These are phyloP conservation scores for Atherinomorus stipes DNA, from an alignment of 2,113 vertebrate species.

Conservation along the genomic window DNA sequence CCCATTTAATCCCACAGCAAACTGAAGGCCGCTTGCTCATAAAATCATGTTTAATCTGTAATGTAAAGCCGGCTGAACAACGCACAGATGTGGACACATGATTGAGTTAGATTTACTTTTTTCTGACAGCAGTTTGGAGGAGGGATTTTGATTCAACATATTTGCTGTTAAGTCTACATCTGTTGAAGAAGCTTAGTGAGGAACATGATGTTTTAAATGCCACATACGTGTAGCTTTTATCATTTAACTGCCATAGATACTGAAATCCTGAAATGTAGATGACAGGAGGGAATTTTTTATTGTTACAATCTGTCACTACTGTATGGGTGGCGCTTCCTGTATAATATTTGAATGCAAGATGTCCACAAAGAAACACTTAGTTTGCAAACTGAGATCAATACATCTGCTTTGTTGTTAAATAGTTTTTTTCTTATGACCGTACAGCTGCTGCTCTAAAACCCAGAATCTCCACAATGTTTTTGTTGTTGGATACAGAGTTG, in stretches of 20 bases:
- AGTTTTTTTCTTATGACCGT: too few relatives aligned
- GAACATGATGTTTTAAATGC: neutral
- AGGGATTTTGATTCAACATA: neutral
- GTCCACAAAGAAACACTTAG: too few relatives aligned
- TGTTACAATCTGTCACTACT: too few relatives aligned
- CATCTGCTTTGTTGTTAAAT: too few relatives aligned
- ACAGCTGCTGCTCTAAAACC: too few relatives aligned
- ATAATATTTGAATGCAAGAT: too few relatives aligned
- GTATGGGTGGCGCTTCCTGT: too few relatives aligned
- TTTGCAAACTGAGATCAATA: too few relatives aligned
- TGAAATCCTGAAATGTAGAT: neutral
- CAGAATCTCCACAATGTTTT: too few relatives aligned
- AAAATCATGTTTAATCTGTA: constrained; percentile 47
- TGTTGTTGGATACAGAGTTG: too few relatives aligned
- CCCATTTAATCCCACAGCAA: constrained; percentile 59
- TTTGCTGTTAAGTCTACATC: neutral
- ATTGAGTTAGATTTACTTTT: constrained; percentile 12
- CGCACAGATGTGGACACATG: constrained; percentile 18
- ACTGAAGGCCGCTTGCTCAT: constrained; percentile 29
- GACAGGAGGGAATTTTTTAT: neutral
- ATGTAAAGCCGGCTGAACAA: constrained; percentile 32
- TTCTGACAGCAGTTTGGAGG: neutral
- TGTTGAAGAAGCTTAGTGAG: neutral
- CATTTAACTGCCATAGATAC: neutral
- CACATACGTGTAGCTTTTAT: neutral